Conservation (phyloP, 2,113 vertebrate genomes). For the Eolophus roseicapilla region DNA sequence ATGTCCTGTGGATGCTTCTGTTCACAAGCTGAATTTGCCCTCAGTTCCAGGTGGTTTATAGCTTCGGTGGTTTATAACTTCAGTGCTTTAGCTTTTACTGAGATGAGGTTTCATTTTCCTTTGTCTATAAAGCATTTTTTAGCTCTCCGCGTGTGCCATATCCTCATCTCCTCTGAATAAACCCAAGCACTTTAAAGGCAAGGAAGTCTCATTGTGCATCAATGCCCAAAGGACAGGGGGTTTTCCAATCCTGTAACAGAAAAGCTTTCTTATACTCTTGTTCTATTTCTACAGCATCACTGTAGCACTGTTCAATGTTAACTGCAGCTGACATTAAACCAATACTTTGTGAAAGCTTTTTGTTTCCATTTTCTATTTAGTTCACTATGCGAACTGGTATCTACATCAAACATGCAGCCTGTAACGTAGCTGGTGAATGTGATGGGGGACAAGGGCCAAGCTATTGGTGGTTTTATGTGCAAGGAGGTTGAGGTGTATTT, state of each 20-base stretch:
- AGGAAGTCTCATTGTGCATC: not conserved
- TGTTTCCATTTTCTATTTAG: not conserved
- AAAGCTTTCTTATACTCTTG: not conserved
- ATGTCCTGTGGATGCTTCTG: too few relatives aligned
- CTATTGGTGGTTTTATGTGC: not conserved
- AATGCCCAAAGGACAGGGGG: not conserved
- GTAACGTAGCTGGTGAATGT: not conserved
- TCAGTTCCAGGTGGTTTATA: not conserved
- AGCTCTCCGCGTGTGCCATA: not conserved
- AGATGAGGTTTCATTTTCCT: not conserved
- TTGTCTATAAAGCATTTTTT: not conserved
- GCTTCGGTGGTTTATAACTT: too few relatives aligned
- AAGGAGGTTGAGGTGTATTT: not conserved
- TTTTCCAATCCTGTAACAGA: not conserved
- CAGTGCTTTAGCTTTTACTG: not conserved
- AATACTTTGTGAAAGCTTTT: not conserved
- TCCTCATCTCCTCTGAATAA: too few relatives aligned
- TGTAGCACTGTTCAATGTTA: not conserved
- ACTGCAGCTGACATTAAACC: not conserved
- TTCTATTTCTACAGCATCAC: not conserved
- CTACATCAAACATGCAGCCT: too few relatives aligned
- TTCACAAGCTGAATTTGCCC: not conserved
- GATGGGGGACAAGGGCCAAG: not conserved
- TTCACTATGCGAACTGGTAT: not conserved
- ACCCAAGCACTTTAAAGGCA: not conserved